Evolutionary conservation across 2,888 invertebrate species (phyloP).

Genomic region (Drosophila barbarae): DNA sequence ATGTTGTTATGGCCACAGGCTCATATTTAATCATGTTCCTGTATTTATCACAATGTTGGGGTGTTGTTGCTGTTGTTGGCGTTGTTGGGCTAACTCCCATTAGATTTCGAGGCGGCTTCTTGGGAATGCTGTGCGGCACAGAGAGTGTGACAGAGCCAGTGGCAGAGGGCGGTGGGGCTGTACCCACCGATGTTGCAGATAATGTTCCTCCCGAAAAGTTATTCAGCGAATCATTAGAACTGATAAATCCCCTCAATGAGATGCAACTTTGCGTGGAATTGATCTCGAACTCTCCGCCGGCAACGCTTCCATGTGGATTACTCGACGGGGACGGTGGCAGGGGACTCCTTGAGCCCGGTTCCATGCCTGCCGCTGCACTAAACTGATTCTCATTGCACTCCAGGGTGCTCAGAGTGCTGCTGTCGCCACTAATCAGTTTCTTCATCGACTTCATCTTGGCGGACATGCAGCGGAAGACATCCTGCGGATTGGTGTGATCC

Average conservation of each 20-base stretch:
- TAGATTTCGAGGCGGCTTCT: slow-evolving; percentile 79
- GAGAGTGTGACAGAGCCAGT: slow-evolving; percentile 22
- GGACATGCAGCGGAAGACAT: slow-evolving; percentile 89
- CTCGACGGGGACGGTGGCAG: slow-evolving; percentile 84
- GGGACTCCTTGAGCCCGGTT: slow-evolving; percentile 90
- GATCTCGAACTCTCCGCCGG: slow-evolving; percentile 73
- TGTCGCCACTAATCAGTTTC: slow-evolving; percentile 87
- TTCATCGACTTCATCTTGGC: slow-evolving; percentile 94
- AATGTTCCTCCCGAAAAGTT: slow-evolving; percentile 55
- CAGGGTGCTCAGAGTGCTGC: slow-evolving; percentile 81
- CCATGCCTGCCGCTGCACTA: slow-evolving; percentile 87
- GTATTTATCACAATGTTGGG: slow-evolving; percentile 74
- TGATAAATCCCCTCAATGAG: slow-evolving; percentile 76
- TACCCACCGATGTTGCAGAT: slow-evolving; percentile 4
- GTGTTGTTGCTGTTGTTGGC: slow-evolving; percentile 37
- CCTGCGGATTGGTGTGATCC: slow-evolving; percentile 90
- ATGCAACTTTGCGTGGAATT: slow-evolving; percentile 77
- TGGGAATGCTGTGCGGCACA: slow-evolving; percentile 67
- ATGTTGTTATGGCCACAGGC: slow-evolving; percentile 78
- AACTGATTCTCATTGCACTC: slow-evolving; percentile 89
- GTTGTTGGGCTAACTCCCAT: slow-evolving; percentile 42
- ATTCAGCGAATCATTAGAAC: slow-evolving; percentile 78
- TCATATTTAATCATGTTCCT: slow-evolving; percentile 78
- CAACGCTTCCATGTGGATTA: slow-evolving; percentile 61
- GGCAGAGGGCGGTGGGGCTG: neutral